These are phyloP conservation scores for Sinotaia quadrata DNA, from an alignment of 2,888 invertebrate species.

Conservation along the genomic window DNA sequence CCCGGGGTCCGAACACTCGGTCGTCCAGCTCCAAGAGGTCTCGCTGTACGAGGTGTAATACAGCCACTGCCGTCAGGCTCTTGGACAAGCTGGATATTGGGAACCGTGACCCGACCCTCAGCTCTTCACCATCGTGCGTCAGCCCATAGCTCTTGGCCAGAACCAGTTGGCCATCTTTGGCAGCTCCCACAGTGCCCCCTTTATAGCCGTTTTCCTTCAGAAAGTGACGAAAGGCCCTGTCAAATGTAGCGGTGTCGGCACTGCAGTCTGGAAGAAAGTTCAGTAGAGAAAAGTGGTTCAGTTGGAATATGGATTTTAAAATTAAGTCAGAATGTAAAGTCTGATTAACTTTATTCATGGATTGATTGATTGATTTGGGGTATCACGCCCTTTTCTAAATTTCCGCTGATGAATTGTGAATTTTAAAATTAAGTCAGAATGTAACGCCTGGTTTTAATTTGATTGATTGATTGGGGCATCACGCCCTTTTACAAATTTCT, in stretches of 20 bases:
- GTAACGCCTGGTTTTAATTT: too few species aligned
- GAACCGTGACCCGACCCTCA: slow-evolving; percentile 36
- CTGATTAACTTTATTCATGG: too few species aligned
- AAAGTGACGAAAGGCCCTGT: slow-evolving; percentile 51
- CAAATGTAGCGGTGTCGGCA: slow-evolving; percentile 40
- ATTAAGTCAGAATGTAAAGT: too few species aligned
- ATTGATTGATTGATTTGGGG: too few species aligned
- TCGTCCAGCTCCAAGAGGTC: slow-evolving; percentile 48
- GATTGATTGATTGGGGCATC: too few species aligned
- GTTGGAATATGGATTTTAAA: too few species aligned
- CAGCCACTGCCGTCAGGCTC: slow-evolving; percentile 61
- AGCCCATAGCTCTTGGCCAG: slow-evolving; percentile 56
- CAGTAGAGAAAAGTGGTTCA: too few species aligned
- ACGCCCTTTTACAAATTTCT: too few species aligned
- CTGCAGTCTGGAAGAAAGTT: neutral
- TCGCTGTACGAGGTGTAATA: slow-evolving; percentile 55
- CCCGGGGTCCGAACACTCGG: slow-evolving; percentile 55
- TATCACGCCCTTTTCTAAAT: too few species aligned
- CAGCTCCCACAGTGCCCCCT: slow-evolving; percentile 59
- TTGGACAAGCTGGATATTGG: slow-evolving; percentile 61
- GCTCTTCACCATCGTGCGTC: slow-evolving; percentile 46
- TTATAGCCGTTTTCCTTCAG: slow-evolving; percentile 53
- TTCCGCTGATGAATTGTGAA: too few species aligned
- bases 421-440: too few species aligned
- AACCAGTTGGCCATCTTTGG: slow-evolving; percentile 54